Conservation (phyloP, 2,797 vertebrate species). For the Hozukius guyotensis region DNA sequence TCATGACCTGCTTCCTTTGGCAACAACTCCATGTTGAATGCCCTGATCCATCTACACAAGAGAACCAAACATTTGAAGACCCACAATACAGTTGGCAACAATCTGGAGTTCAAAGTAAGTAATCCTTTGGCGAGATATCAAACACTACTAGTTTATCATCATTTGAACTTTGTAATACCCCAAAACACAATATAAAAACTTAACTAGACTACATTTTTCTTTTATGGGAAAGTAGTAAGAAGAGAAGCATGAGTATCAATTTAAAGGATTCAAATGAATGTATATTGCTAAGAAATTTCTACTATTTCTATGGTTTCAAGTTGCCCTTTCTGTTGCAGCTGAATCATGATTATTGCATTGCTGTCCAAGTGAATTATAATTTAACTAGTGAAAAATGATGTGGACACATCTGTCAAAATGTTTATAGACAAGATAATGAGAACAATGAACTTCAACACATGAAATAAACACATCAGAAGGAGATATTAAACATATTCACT, state of each 20-base stretch:
- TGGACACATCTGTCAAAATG: background rate
- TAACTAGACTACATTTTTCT: background rate
- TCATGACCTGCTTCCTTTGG: slow-evolving; percentile 58
- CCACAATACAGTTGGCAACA: slow-evolving; percentile 26
- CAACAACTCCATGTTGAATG: slow-evolving; percentile 12
- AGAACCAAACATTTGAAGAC: slow-evolving; percentile 19
- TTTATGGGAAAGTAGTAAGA: background rate
- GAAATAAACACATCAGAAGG: background rate
- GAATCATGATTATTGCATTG: background rate
- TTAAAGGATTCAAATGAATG: background rate
- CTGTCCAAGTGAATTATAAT: background rate
- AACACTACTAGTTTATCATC: slow-evolving; percentile 4
- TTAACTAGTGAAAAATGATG: background rate
- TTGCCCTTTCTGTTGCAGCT: background rate
- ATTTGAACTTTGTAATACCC: background rate
- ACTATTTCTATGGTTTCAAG: background rate
- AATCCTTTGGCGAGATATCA: slow-evolving; percentile 32
- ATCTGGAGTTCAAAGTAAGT: slow-evolving; percentile 5
- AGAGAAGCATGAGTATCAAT: background rate
- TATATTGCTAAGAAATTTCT: background rate
- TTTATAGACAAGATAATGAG: background rate
- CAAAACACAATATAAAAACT: too few relatives aligned
- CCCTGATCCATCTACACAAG: slow-evolving; percentile 3
- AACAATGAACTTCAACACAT: background rate
- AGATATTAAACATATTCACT: background rate